A percentile compares a stretch with the other conserved stretches of the same genome.
These are phyloP conservation scores for Eurytoma californica DNA, from an alignment of 2,888 invertebrate species.

Conservation along the genomic window DNA sequence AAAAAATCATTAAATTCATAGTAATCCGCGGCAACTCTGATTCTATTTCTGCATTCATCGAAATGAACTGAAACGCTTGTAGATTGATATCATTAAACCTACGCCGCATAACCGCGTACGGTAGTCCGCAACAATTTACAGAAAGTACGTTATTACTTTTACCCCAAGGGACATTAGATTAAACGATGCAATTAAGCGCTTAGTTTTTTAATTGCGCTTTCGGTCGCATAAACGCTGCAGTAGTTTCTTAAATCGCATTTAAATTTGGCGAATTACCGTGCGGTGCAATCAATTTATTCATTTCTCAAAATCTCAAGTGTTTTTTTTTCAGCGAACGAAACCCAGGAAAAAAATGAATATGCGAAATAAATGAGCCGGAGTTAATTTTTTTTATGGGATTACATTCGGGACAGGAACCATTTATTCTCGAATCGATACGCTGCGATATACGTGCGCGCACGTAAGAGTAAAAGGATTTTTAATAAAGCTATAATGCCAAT, in stretches of 20 bases:
- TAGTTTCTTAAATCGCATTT: no score
- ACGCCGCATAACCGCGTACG: neutral
- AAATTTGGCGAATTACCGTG: no score
- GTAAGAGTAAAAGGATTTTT: conserved; percentile 37
- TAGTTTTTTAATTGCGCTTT: conserved; percentile 22
- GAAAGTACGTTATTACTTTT: conserved; percentile 39
- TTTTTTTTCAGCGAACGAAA: neutral
- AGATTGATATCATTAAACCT: conserved; percentile 23
- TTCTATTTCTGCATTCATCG: conserved; percentile 22
- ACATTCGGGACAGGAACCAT: conserved; percentile 16
- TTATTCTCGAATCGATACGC: conserved; percentile 34
- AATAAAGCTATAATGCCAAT: conserved; percentile 39
- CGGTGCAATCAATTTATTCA: no score
- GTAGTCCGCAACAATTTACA: conserved; percentile 25
- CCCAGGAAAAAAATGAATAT: conserved; percentile 1
- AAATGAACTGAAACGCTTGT: conserved; percentile 15
- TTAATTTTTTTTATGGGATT: conserved; percentile 33
- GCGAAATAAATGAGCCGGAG: conserved; percentile 22
- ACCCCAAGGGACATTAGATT: conserved; percentile 32
- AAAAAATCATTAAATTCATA: conserved; percentile 25
- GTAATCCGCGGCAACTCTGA: conserved; percentile 15
- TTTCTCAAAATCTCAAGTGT: no score
- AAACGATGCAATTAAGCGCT: conserved; percentile 35
- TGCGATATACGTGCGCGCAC: neutral
- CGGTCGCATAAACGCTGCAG: neutral